These are phyloP conservation scores for Buathra laborator DNA, from an alignment of 2,888 invertebrate genomes.

Conservation along the genomic window DNA sequence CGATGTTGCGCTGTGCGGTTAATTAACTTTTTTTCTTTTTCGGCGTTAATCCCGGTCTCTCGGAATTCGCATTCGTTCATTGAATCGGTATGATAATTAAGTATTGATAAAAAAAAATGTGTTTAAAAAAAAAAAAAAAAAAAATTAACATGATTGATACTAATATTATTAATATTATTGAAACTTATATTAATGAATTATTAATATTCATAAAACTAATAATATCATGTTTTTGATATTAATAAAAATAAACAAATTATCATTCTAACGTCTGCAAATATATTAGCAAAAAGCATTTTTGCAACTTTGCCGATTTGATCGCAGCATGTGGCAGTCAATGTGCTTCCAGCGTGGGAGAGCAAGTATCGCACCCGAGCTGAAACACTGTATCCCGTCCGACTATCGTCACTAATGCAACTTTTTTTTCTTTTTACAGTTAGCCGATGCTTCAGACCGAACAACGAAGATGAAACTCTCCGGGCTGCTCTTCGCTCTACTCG, in stretches of 20 bases:
- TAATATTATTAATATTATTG: no score
- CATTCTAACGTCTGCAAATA: background rate
- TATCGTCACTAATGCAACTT: background rate
- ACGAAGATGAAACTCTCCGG: constrained; percentile 38
- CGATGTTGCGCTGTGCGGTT: background rate
- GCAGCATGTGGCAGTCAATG: constrained; percentile 6
- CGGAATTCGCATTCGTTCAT: constrained; percentile 1
- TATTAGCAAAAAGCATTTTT: background rate
- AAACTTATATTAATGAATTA: no score
- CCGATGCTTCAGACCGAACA: constrained; percentile 15
- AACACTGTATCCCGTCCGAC: background rate
- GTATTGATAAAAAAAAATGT: no score
- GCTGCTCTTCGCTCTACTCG: constrained; percentile 20
- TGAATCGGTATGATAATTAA: background rate
- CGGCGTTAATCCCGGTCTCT: background rate
- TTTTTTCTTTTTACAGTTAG: constrained; percentile 30
- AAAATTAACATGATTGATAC: no score
- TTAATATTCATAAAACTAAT: no score
- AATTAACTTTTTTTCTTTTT: background rate
- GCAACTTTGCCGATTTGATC: constrained; percentile 2
- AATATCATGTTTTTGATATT: no score
- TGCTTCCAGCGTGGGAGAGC: constrained; percentile 2
- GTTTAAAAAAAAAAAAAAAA: no score
- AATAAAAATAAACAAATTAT: no score
- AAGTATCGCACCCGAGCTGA: background rate